Percentiles rank a stretch among this genome's conserved stretches.
These are phyloP conservation scores for Catocala fraxini DNA, from an alignment of 2,888 invertebrate species.

Conservation along the genomic window DNA sequence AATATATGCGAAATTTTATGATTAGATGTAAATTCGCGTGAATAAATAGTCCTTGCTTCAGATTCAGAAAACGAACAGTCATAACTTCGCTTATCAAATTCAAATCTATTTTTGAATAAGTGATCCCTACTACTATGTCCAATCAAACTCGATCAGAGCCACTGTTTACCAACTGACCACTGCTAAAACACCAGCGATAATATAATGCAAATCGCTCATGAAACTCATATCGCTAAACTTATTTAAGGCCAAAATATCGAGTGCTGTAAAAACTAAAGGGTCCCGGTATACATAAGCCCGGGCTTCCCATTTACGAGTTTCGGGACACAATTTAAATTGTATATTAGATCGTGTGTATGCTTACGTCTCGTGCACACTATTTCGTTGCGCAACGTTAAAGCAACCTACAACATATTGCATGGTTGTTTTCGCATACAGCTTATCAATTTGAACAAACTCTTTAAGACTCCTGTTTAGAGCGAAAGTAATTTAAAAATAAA, in stretches of 20 bases:
- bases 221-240: slow-evolving; percentile 59
- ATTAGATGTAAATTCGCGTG: too few relatives aligned
- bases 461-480: too few relatives aligned
- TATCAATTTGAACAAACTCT: too few relatives aligned
- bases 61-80: too few relatives aligned
- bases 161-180: slow-evolving; percentile 5
- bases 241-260: slow-evolving; percentile 59
- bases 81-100: too few relatives aligned
- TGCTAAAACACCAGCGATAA: slow-evolving; percentile 25
- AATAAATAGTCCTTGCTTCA: too few relatives aligned
- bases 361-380: slow-evolving; percentile 29
- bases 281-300: slow-evolving; percentile 55
- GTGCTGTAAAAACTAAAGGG: slow-evolving; percentile 73
- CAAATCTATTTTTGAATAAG: too few relatives aligned
- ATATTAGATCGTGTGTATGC: slow-evolving; percentile 66
- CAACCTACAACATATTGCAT: too few relatives aligned
- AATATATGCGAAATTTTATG: too few relatives aligned
- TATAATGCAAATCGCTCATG: slow-evolving; percentile 61
- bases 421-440: too few relatives aligned
- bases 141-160: slow-evolving; percentile 4
- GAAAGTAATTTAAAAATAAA: too few relatives aligned
- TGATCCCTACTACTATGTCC: neutral
- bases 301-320: slow-evolving; percentile 63
- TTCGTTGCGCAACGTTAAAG: slow-evolving; percentile 1
- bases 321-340: slow-evolving; percentile 79